Evolutionary conservation across 2,888 invertebrate species (phyloP), one percentile per base, ranked within the genome.

Genomic region (Poecilobothrus nobilitatus): DNA sequence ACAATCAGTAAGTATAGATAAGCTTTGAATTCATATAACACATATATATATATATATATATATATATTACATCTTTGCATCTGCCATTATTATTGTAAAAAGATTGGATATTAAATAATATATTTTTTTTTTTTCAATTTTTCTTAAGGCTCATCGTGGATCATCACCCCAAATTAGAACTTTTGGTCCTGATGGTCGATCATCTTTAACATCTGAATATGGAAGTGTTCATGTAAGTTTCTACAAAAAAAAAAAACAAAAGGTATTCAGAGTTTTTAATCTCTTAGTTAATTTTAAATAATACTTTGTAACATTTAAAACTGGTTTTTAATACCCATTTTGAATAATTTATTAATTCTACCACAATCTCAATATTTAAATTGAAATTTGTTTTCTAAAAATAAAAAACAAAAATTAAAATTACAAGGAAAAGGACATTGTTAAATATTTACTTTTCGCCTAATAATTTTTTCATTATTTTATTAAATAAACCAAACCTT

Each of bases 141-240:
- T 27, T 27, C 27, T 18, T 68, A 80, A 88, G 86, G 87, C 88
- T 73, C 91, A 91, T 76, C 89, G 92, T 63, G 91, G 91, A 9
- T 91, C 91, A 0, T 92, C 92, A 0, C 92, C 92, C 0, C 92
- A 92, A 73, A 92, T 92, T 73, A 86, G 92, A 72, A 91, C 92
- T 0, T 92, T 90, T 75, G 91, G 91, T 22, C 92, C 92, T 0
- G 92, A 92, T 77, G 92, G 92, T 0, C 87, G 90, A 66, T 84
- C 83, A 21, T 86, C 88, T 2, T 71, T 81, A 63, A 77, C 81
- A 61, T 75, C 78, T 66, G 82, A 82, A 69, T 77, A 75, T 73
- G 72, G 73, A 68, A 72, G 72, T 63, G 71, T 73, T 15, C 73
- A 74, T 33, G 74, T 74, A 70, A 74, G 70, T 37, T 27, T 4